Percentiles rank a stretch among this genome's conserved stretches.
Conservation (phyloP, 2,888 invertebrate species). For the Yponomeuta sedellus region DNA sequence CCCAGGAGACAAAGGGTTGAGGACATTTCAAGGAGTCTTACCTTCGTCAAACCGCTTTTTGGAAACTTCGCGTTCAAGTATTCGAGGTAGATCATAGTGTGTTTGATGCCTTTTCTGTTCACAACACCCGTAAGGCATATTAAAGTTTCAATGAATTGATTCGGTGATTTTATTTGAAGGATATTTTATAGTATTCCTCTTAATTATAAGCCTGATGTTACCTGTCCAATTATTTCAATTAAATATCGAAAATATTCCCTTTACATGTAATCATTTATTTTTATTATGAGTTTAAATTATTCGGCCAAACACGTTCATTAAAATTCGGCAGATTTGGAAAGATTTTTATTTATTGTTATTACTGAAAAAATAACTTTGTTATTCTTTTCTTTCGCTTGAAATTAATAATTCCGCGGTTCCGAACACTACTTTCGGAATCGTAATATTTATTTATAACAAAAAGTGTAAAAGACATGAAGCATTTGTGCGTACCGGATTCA, state of each 20-base stretch:
- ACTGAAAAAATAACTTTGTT: too few species aligned
- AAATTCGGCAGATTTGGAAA: neutral
- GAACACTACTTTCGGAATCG: too few species aligned
- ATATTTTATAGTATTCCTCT: too few species aligned
- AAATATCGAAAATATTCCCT: neutral
- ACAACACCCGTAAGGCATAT: neutral
- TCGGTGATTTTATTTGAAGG: too few species aligned
- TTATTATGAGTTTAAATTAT: neutral
- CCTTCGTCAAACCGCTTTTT: slow-evolving; percentile 70
- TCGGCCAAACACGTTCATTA: neutral
- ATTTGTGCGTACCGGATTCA: too few species aligned
- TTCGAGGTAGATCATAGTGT: slow-evolving; percentile 46
- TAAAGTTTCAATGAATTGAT: neutral
- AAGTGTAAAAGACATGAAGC: too few species aligned
- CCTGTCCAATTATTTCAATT: slow-evolving; percentile 4
- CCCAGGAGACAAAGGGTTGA: slow-evolving; percentile 72
- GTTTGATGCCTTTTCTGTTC: slow-evolving; percentile 29
- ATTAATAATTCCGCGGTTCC: too few species aligned
- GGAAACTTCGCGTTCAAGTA: slow-evolving; percentile 53
- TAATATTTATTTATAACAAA: too few species aligned
- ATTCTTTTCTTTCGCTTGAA: too few species aligned
- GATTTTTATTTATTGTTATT: neutral
- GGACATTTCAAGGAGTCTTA: slow-evolving; percentile 53
- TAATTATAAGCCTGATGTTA: too few species aligned
- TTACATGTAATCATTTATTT: neutral